Conservation (phyloP, 2,888 invertebrate species). For the Agrotis segetum region DNA sequence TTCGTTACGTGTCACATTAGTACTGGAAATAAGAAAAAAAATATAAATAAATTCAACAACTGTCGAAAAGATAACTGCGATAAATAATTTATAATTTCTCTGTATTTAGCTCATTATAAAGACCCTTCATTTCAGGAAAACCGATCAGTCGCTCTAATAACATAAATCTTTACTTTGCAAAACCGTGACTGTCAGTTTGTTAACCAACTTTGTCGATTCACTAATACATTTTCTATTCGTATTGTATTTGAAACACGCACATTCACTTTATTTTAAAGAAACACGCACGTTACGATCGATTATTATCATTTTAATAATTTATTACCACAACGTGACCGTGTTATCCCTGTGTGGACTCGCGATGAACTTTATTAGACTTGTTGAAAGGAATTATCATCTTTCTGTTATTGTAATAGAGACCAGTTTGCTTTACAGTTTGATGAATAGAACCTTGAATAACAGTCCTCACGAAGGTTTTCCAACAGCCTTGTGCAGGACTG, state of each 20-base stretch:
- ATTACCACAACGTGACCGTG: slow-evolving; percentile 46
- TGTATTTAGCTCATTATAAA: background rate
- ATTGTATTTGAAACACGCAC: slow-evolving; percentile 37
- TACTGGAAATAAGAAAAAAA: background rate
- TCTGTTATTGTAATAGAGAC: slow-evolving; percentile 59
- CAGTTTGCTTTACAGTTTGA: slow-evolving; percentile 57
- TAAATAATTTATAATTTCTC: background rate
- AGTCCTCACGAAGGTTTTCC: slow-evolving; percentile 72
- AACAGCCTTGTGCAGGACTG: slow-evolving; percentile 74
- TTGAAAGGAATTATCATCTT: slow-evolving; percentile 50
- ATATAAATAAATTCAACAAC: background rate
- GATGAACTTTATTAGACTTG: slow-evolving; percentile 49
- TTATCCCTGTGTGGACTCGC: slow-evolving; percentile 34
- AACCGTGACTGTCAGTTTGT: slow-evolving; percentile 9
- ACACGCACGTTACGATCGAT: slow-evolving; percentile 57
- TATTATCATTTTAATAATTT: slow-evolving; percentile 56
- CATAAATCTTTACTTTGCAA: slow-evolving; percentile 15
- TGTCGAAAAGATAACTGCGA: background rate
- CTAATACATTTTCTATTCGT: slow-evolving; percentile 25
- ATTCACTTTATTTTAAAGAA: slow-evolving; percentile 26
- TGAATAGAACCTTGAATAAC: slow-evolving; percentile 68
- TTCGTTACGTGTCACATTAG: background rate
- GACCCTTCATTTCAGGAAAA: slow-evolving; percentile 13
- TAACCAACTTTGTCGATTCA: slow-evolving; percentile 28
- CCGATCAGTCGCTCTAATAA: background rate